Conservation (phyloP, 2,113 vertebrate genomes). For the Sylvilagus bachmani region DNA sequence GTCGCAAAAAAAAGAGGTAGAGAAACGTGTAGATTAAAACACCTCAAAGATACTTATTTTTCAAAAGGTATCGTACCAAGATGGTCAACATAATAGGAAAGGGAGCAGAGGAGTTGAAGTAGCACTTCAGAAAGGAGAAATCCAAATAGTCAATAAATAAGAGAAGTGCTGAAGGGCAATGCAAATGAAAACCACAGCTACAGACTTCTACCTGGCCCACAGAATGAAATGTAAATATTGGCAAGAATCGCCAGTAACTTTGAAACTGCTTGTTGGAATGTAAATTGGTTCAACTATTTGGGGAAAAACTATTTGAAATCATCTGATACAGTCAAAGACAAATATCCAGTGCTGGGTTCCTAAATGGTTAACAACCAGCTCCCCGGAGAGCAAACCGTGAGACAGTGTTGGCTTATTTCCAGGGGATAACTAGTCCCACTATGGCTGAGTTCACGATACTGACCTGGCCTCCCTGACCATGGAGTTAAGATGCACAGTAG, state of each 20-base stretch:
- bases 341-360: not conserved
- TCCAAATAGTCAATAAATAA: not conserved
- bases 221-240: slow-evolving; percentile 27
- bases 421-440: not conserved
- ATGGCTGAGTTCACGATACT: not conserved
- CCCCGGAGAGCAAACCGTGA: not conserved
- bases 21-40: not conserved
- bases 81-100: not conserved
- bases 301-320: slow-evolving; percentile 21
- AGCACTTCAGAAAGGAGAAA: slow-evolving; percentile 33
- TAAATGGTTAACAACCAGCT: not conserved
- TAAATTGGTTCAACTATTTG: not conserved
- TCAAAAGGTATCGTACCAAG: not conserved
- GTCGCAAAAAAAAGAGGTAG: not conserved
- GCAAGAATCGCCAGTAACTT: not conserved
- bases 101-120: slow-evolving; percentile 10
- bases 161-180: not conserved
- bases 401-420: not conserved
- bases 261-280: slow-evolving; percentile 23
- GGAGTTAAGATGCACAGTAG: too few species aligned
- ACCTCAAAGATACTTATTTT: not conserved
- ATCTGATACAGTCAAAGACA: not conserved
- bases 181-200: slow-evolving; percentile 13
- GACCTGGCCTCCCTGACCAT: not conserved
- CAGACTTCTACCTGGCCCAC: not conserved